phyloP scores from a whole-genome alignment of 2,888 invertebrate species.

The Mycalesis mineus region DNA sequence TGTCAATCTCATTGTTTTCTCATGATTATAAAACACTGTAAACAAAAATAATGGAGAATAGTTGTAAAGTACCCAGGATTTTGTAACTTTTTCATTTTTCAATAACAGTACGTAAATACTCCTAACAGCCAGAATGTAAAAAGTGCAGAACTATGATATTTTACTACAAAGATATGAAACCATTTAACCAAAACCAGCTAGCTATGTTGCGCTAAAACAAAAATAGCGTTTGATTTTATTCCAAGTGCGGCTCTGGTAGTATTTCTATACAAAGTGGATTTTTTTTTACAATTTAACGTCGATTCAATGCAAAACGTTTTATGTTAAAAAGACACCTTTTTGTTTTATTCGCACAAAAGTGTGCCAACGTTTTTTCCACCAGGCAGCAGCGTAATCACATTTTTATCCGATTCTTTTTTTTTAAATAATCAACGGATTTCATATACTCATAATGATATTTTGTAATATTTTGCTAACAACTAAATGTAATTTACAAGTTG shows the following conservation, averaged over 20 bases:
- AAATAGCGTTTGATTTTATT: not conserved
- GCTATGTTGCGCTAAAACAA: not conserved
- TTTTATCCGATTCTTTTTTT: not conserved
- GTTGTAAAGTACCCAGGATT: no score
- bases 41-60: no score
- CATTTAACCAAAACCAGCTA: not conserved
- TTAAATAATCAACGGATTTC: not conserved
- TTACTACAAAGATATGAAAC: not conserved
- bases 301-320: slow-evolving; percentile 9
- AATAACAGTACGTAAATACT: no score
- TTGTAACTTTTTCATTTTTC: no score
- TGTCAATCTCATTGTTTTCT: no score
- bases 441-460: not conserved
- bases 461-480: not conserved
- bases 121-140: no score
- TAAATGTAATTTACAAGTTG: not conserved
- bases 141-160: not conserved
- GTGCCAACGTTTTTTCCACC: not conserved
- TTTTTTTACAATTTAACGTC: slow-evolving; percentile 25
- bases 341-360: not conserved
- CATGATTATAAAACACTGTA: no score
- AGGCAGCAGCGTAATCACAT: not conserved
- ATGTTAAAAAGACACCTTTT: not conserved
- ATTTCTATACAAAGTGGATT: slow-evolving; percentile 22
- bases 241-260: slow-evolving; percentile 6